Evolutionary conservation across 2,113 vertebrate species (phyloP), one percentile per base, ranked within the genome.

Genomic region (Cephalopholis sonnerati): DNA sequence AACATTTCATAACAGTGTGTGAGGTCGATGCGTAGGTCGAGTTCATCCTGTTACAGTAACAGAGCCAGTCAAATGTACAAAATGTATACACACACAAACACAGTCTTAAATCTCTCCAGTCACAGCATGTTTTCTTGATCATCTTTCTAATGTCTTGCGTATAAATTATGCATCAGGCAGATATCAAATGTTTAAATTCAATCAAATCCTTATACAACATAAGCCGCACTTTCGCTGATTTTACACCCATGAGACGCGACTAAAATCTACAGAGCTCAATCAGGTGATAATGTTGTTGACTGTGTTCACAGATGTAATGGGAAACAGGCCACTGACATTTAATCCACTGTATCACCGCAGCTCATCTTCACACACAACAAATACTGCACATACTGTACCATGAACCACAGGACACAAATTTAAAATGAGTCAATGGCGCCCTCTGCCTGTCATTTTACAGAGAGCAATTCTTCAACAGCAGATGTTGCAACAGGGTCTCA

Each of bases 371-470:
- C 29, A 50, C 57, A 17, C 8, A 22, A 50, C 64, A 57, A 18
- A 58, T 18, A 55, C 24, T 32, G 15, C 39, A 54, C 29, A 50
- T 10, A 36, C 27, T 53, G 55, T 44, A 29, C 24, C 13, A 46
- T 24, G 4, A 46, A 48, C 41, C 51, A 59, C 59, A 69, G 10
- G 6, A 24, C 7, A 7, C 48, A 25, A 1, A 8, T 3, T 22
- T 46, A 18, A 8, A 24, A 54, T 62, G 48, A 36, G 46, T 3
- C 53, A 20, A 61, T 17, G 63, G 54, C 54, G 75, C 82, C 62
- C 62, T 17, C 82, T 84, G 75, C 7, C 5, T 9, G 55, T 17
- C 25, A 22, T 59, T 7, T 2, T 0, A 12, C 24, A 25, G 22
- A 77, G 41, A 8, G 46, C 41, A 13, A 8, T 10, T 32, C 0